phyloP scores from a whole-genome alignment of 2,888 invertebrate species.

The Tigriopus californicus region DNA sequence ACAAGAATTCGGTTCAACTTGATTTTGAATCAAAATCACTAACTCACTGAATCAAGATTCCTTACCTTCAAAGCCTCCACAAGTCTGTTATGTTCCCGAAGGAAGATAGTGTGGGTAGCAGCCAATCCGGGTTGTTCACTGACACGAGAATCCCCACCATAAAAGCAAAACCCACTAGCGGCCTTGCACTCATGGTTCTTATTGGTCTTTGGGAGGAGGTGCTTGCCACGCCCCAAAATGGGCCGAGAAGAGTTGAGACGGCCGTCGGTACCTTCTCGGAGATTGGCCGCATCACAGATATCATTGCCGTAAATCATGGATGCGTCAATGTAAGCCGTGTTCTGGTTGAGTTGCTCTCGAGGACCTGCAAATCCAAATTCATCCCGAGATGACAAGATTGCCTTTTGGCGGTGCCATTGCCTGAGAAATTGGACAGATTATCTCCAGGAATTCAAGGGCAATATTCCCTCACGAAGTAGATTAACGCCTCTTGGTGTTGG shows the following conservation, averaged over 20 bases:
- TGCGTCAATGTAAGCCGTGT: slow-evolving; percentile 69
- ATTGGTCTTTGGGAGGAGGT: slow-evolving; percentile 55
- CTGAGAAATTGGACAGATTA: too few species aligned
- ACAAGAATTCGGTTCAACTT: too few species aligned
- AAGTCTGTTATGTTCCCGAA: slow-evolving; percentile 74
- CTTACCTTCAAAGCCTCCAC: slow-evolving; percentile 42
- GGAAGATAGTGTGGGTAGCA: slow-evolving; percentile 65
- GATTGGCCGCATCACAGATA: slow-evolving; percentile 50
- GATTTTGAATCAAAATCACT: too few species aligned
- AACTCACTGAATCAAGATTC: too few species aligned
- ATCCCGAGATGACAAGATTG: not conserved
- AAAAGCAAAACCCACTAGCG: slow-evolving; percentile 63
- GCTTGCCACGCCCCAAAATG: slow-evolving; percentile 47
- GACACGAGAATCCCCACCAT: slow-evolving; percentile 52
- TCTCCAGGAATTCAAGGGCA: too few species aligned
- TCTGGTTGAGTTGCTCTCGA: slow-evolving; percentile 82
- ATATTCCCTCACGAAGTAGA: too few species aligned
- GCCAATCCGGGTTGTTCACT: slow-evolving; percentile 81
- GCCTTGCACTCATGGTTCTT: slow-evolving; percentile 55
- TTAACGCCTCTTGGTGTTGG: too few species aligned
- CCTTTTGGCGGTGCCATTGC: too few species aligned
- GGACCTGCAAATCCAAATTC: slow-evolving; percentile 35
- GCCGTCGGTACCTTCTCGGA: slow-evolving; percentile 55
- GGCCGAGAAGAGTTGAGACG: slow-evolving; percentile 59
- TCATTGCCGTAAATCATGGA: slow-evolving; percentile 82